Percentiles rank a stretch among this genome's conserved stretches.
phyloP scores from a whole-genome alignment of 2,797 vertebrate species.

The Rhabdomys pumilio region DNA sequence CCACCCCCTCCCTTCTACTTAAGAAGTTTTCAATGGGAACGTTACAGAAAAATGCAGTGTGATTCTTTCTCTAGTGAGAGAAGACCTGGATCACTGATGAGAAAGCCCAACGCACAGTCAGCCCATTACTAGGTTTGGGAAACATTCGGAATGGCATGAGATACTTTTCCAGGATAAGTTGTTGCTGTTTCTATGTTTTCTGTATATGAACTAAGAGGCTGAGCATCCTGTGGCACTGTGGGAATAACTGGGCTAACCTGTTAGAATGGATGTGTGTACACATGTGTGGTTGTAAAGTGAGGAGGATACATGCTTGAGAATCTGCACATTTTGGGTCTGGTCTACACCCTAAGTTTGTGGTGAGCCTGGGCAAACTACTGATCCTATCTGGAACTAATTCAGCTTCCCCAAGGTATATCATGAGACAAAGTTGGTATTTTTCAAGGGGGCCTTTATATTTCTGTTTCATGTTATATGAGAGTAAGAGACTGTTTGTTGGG shows the following conservation, averaged over 20 bases:
- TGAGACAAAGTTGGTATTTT: background rate
- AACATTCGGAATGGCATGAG: constrained; percentile 44
- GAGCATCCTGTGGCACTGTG: background rate
- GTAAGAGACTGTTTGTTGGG: background rate
- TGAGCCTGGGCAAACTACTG: background rate
- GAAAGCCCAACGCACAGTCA: background rate
- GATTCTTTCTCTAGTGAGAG: background rate
- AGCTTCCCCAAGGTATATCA: background rate
- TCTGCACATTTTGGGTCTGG: background rate
- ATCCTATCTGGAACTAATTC: background rate
- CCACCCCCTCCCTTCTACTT: background rate
- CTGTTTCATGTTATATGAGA: background rate
- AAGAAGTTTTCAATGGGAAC: background rate
- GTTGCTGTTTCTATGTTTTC: background rate
- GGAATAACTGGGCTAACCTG: background rate
- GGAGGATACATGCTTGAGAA: background rate
- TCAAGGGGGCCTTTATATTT: background rate
- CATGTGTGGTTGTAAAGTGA: background rate
- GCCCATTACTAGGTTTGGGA: constrained; percentile 16
- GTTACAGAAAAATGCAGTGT: background rate
- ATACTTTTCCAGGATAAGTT: constrained; percentile 8
- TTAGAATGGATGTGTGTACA: background rate
- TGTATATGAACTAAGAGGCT: background rate
- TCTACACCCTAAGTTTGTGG: background rate
- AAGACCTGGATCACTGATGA: background rate